phyloP scores from a whole-genome alignment of 2,797 vertebrate species.

The Scyliorhinus canicula region DNA sequence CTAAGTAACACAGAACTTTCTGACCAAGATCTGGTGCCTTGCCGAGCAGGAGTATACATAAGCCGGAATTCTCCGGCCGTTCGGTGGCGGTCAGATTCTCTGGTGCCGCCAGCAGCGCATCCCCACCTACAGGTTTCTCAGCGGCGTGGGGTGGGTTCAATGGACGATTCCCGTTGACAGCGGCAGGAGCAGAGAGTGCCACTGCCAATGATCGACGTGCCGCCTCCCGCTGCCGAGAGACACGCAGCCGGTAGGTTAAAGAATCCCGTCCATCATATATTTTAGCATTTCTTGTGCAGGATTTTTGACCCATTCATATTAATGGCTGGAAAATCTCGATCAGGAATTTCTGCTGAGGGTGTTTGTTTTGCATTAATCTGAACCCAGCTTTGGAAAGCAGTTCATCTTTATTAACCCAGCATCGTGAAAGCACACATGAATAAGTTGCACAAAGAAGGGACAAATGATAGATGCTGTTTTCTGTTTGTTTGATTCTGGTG shows the following conservation, averaged over 20 bases:
- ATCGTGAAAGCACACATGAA: neutral
- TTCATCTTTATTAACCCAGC: neutral
- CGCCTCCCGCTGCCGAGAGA: too few species aligned
- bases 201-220: too few species aligned
- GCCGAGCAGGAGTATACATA: neutral
- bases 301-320: neutral
- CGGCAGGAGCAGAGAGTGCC: too few species aligned
- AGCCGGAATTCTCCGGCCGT: too few species aligned
- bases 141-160: too few species aligned
- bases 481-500: neutral
- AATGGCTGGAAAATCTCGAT: neutral
- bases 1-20: neutral
- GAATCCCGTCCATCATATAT: too few species aligned
- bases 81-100: too few species aligned
- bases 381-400: neutral
- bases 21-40: neutral
- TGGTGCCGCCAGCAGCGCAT: too few species aligned
- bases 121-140: too few species aligned
- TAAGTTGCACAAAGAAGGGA: neutral
- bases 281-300: neutral
- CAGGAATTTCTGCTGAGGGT: neutral
- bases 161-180: too few species aligned
- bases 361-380: neutral
- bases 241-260: too few species aligned
- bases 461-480: neutral